phyloP scores from a whole-genome alignment of 2,888 invertebrate genomes.

The Agriopis leucophaearia region DNA sequence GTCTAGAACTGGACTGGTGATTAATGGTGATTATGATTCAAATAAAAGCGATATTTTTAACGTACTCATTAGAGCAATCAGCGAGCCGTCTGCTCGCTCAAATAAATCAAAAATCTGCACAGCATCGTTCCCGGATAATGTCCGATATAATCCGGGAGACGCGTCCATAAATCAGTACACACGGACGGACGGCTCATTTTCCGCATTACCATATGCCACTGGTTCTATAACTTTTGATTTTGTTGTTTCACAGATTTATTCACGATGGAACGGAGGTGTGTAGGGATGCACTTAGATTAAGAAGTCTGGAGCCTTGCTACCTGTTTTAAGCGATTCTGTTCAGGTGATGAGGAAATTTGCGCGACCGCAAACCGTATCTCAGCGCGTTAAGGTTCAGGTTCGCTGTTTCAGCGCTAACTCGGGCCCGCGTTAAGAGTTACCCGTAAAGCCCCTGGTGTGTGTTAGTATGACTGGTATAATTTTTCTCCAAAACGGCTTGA shows the following conservation, averaged over 20 bases:
- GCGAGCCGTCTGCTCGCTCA: slow-evolving; percentile 1
- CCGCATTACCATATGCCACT: slow-evolving; percentile 19
- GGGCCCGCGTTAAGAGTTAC: too few species aligned
- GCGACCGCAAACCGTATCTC: too few species aligned
- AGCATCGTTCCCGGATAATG: slow-evolving; percentile 12
- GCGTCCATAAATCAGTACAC: slow-evolving; percentile 19
- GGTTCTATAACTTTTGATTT: slow-evolving; percentile 1
- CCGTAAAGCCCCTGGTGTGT: too few species aligned
- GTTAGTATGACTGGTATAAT: too few species aligned
- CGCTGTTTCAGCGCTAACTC: too few species aligned
- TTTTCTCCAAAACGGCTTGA: too few species aligned
- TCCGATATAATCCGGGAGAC: slow-evolving; percentile 24
- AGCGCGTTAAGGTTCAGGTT: too few species aligned
- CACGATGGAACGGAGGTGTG: too few species aligned
- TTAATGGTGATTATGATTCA: neutral
- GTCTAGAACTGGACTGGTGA: neutral
- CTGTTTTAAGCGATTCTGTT: too few species aligned
- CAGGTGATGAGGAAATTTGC: too few species aligned
- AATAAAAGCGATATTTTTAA: slow-evolving; percentile 7
- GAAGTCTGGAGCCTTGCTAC: too few species aligned
- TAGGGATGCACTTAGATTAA: too few species aligned
- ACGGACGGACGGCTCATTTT: slow-evolving; percentile 24
- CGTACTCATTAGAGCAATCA: slow-evolving; percentile 14
- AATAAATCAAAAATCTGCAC: slow-evolving; percentile 20
- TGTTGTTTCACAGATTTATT: neutral